Evolutionary conservation across 2,888 invertebrate species (phyloP).

Genomic region (Hypsopygia costalis): DNA sequence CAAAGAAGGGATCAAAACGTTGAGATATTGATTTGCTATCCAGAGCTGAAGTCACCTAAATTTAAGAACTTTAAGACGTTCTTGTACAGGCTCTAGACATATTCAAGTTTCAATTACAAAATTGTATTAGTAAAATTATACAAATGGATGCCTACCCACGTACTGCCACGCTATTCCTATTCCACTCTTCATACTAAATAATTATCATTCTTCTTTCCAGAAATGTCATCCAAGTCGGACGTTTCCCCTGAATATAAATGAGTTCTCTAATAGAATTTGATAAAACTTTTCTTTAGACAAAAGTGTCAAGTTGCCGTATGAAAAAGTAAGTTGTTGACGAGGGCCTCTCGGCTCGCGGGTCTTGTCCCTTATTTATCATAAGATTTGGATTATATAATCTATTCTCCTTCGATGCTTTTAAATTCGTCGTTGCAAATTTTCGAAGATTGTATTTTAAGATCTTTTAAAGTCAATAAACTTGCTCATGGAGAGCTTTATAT

Average conservation of each 20-base stretch:
- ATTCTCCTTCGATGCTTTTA: constrained; percentile 7
- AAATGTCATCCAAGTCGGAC: constrained; percentile 38
- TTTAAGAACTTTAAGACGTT: no score
- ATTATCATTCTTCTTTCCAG: constrained; percentile 30
- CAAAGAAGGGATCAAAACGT: no score
- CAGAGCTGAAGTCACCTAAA: no score
- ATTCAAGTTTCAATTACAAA: no score
- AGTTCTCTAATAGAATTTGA: constrained; percentile 51
- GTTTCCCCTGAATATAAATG: constrained; percentile 49
- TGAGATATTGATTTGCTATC: no score
- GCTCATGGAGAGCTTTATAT: no score
- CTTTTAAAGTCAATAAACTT: no score
- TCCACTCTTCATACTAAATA: constrained; percentile 19
- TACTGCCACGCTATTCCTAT: background rate
- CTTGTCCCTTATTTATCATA: constrained; percentile 25
- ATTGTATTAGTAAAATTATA: no score
- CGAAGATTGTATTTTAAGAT: background rate
- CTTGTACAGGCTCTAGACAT: no score
- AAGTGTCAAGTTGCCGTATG: constrained; percentile 38
- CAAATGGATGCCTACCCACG: no score
- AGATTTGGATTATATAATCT: constrained; percentile 15
- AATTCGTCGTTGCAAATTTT: background rate
- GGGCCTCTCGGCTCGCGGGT: constrained; percentile 15
- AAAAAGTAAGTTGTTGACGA: constrained; percentile 38
- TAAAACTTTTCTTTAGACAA: constrained; percentile 46